phyloP scores from a whole-genome alignment of 2,888 invertebrate genomes.

The Marasmarcha lunaedactyla region DNA sequence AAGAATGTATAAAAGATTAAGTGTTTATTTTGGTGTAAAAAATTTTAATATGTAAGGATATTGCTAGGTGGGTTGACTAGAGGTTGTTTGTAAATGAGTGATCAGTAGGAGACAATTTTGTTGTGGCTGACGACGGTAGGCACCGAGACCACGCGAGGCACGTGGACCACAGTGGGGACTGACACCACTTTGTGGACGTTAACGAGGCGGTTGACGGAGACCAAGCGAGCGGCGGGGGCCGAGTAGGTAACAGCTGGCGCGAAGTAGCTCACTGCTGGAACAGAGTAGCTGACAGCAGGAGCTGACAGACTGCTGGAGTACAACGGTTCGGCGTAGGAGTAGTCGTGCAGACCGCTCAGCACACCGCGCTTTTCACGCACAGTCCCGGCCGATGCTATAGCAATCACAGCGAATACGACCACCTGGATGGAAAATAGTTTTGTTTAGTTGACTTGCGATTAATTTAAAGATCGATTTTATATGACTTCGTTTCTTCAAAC shows the following conservation, averaged over 20 bases:
- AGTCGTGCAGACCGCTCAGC: conserved; percentile 17
- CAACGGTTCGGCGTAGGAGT: conserved; percentile 3
- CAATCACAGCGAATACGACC: conserved; percentile 20
- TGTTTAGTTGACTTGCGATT: too few species aligned
- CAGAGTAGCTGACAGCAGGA: conserved; percentile 3
- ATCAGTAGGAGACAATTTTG: not conserved
- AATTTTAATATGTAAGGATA: too few species aligned
- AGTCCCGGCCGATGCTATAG: conserved; percentile 20
- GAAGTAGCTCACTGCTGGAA: conserved; percentile 3
- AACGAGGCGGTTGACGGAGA: conserved; percentile 27
- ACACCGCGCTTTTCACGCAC: conserved; percentile 31
- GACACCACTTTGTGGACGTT: conserved; percentile 28
- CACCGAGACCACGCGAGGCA: conserved; percentile 33
- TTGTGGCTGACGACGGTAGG: conserved; percentile 25
- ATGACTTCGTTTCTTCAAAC: too few species aligned
- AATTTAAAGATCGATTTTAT: too few species aligned
- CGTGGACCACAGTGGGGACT: conserved; percentile 28
- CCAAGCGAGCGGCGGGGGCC: conserved; percentile 23
- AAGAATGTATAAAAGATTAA: too few species aligned
- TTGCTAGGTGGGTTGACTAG: too few species aligned
- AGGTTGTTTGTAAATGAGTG: not conserved
- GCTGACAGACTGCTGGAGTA: conserved; percentile 5
- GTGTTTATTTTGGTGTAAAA: too few species aligned
- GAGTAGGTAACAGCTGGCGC: conserved; percentile 9
- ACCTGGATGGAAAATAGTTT: conserved; percentile 13